phyloP scores from a whole-genome alignment of 1,140 invertebrate species.

The Magallana ariakensis region DNA sequence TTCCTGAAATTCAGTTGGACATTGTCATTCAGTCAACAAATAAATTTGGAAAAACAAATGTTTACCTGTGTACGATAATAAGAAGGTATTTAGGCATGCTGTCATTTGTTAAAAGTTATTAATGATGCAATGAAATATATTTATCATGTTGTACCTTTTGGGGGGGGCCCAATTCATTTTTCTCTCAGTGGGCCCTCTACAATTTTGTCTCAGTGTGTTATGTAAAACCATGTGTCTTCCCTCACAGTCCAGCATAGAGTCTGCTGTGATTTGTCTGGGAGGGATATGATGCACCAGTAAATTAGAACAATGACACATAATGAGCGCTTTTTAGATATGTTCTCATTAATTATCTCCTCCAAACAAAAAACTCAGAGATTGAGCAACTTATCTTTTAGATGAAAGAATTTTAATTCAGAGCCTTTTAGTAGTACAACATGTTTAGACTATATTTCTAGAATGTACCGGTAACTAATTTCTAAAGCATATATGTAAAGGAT shows the following conservation, averaged over 20 bases:
- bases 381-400: background rate
- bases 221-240: constrained; percentile 7
- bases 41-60: background rate
- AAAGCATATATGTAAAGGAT: too few species aligned
- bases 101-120: constrained; percentile 10
- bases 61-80: background rate
- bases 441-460: too few species aligned
- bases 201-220: background rate
- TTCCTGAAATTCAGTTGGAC: background rate
- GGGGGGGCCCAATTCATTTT: background rate
- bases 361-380: background rate
- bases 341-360: constrained; percentile 11
- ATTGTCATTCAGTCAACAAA: background rate
- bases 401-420: too few species aligned
- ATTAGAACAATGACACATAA: constrained; percentile 13
- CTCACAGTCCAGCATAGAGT: background rate
- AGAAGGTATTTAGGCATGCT: too few species aligned
- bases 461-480: too few species aligned
- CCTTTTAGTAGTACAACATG: too few species aligned
- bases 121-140: background rate
- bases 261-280: background rate
- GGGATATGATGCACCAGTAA: background rate
- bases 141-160: background rate
- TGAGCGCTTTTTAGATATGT: background rate
- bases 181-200: background rate